These are phyloP conservation scores for Tetranychus piercei DNA, from an alignment of 2,888 invertebrate genomes.

Conservation along the genomic window DNA sequence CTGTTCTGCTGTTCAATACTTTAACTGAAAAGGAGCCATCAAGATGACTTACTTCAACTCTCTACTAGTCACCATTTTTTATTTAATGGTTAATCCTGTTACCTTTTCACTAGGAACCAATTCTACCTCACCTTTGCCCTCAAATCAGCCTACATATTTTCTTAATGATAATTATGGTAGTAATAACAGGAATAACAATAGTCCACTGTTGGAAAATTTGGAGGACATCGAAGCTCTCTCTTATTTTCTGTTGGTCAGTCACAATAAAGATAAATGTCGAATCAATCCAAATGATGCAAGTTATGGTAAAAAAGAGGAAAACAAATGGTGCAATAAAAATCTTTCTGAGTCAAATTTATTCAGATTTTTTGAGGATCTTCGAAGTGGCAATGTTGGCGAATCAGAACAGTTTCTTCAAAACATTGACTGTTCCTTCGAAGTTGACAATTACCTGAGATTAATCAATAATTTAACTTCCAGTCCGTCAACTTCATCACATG, in stretches of 20 bases:
- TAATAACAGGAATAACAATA: neutral
- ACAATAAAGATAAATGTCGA: slow-evolving; percentile 5
- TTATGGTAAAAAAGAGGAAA: neutral
- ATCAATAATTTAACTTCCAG: neutral
- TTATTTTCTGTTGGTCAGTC: slow-evolving; percentile 15
- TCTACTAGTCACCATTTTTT: neutral
- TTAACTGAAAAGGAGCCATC: neutral
- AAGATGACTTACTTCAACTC: neutral
- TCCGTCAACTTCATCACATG: neutral
- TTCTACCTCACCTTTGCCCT: neutral
- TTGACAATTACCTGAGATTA: neutral
- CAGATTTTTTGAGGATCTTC: slow-evolving; percentile 3
- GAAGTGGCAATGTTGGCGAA: neutral
- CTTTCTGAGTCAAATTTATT: slow-evolving; percentile 1
- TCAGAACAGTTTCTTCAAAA: no score
- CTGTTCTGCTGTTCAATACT: no score
- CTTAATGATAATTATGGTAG: neutral
- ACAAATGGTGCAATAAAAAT: slow-evolving; percentile 5
- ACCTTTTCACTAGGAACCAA: neutral
- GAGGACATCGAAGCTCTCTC: slow-evolving; percentile 22
- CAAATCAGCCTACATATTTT: neutral
- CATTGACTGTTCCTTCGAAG: neutral
- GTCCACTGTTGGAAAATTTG: slow-evolving; percentile 11
- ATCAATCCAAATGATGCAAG: neutral
- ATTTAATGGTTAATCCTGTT: neutral